Evolutionary conservation across 2,797 vertebrate genomes (phyloP).

Genomic region (Macropus fuliginosus): DNA sequence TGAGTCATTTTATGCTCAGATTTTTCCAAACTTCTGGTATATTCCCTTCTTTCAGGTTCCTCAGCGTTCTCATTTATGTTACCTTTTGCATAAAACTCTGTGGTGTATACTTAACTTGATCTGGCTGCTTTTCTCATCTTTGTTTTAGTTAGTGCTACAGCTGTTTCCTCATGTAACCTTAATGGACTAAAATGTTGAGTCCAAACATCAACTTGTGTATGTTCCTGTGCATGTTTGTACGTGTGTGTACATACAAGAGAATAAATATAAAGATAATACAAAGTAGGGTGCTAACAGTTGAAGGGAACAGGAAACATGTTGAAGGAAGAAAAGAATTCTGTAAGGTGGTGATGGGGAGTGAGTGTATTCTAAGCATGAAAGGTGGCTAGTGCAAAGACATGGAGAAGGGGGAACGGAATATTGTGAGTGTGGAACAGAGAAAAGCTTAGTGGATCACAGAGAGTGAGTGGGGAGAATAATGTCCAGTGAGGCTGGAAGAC

Average conservation of each 20-base stretch:
- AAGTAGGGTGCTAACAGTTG: background rate
- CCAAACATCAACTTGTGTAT: background rate
- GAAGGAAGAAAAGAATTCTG: background rate
- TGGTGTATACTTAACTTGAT: background rate
- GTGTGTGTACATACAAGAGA: no score
- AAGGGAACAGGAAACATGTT: background rate
- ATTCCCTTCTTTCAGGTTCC: background rate
- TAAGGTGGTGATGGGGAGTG: background rate
- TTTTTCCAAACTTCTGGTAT: background rate
- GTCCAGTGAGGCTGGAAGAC: background rate
- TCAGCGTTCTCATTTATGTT: background rate
- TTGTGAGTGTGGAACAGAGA: background rate
- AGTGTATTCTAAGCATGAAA: background rate
- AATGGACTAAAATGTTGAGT: background rate
- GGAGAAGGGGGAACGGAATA: background rate
- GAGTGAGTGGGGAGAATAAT: background rate
- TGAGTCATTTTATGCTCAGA: background rate
- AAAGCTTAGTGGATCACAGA: background rate
- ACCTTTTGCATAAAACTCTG: background rate
- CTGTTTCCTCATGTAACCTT: background rate
- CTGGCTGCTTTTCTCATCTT: background rate
- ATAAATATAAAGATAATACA: background rate
- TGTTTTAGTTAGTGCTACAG: background rate
- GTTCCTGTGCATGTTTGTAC: background rate
- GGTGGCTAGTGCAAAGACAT: background rate